phyloP scores from a whole-genome alignment of 1,140 invertebrate species.

The Lepidurus apus region DNA sequence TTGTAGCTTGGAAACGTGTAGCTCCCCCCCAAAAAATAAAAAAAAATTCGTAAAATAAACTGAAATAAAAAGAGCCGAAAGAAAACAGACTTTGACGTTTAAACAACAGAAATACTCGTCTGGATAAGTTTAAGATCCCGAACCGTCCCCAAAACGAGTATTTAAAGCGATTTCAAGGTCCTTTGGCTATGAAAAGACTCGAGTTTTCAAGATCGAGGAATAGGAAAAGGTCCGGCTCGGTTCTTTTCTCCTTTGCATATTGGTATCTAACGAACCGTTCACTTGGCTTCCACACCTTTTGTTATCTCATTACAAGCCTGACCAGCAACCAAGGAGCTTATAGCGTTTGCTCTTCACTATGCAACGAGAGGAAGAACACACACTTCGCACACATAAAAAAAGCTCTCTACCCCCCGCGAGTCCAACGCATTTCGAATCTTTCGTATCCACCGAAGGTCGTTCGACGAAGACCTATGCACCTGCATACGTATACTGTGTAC shows the following conservation, averaged over 20 bases:
- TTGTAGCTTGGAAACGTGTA: too few relatives aligned
- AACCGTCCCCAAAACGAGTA: background rate
- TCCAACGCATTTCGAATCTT: background rate
- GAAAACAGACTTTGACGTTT: too few relatives aligned
- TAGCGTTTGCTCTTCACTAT: background rate
- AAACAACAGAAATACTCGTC: background rate
- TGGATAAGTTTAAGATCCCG: background rate
- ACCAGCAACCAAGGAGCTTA: constrained; percentile 2
- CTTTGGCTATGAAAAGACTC: background rate
- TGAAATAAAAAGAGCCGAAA: too few relatives aligned
- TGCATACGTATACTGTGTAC: background rate
- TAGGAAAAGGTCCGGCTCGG: background rate
- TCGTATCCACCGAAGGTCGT: background rate
- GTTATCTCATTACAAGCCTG: background rate
- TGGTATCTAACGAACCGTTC: background rate
- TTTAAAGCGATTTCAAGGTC: background rate
- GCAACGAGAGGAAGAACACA: background rate
- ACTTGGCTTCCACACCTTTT: constrained; percentile 10
- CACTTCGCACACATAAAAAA: background rate
- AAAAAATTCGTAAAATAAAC: too few relatives aligned
- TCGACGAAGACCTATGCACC: background rate
- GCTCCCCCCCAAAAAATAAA: too few relatives aligned
- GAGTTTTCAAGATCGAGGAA: background rate
- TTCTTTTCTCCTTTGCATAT: constrained; percentile 5
- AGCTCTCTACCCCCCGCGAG: background rate